A percentile compares a stretch with the other conserved stretches of the same genome.
These are phyloP conservation scores for Crenichthys baileyi DNA, from an alignment of 2,797 vertebrate genomes.

Conservation along the genomic window DNA sequence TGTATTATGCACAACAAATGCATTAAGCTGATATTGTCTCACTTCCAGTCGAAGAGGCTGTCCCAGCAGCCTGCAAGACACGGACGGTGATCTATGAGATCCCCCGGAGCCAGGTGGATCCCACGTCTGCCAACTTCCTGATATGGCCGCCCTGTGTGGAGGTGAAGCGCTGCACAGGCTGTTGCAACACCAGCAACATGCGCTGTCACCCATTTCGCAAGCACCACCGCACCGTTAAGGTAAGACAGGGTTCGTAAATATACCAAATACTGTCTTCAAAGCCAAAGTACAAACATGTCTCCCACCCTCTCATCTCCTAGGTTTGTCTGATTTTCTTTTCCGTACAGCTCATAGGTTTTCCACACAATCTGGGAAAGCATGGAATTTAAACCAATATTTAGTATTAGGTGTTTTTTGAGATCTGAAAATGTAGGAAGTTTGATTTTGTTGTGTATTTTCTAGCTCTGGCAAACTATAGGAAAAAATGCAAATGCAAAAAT, in stretches of 20 bases:
- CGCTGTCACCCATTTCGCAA: constrained; percentile 89
- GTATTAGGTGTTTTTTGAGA: background rate
- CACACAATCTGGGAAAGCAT: background rate
- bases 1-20: constrained; percentile 10
- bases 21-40: constrained; percentile 20
- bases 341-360: background rate
- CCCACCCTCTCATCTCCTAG: constrained; percentile 31
- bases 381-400: background rate
- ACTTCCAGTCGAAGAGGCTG: constrained; percentile 86
- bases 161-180: constrained; percentile 94
- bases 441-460: too few species aligned
- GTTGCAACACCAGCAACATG: constrained; percentile 91
- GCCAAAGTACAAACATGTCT: constrained; percentile 17
- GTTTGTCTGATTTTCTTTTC: constrained; percentile 19
- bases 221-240: constrained; percentile 80
- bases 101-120: constrained; percentile 94
- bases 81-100: constrained; percentile 96
- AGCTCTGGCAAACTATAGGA: background rate
- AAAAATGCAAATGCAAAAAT: background rate
- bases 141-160: constrained; percentile 97
- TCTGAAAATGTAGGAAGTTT: background rate
- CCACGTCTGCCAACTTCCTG: constrained; percentile 95
- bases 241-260: constrained; percentile 30
- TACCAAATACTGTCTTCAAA: background rate
- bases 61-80: constrained; percentile 91